phyloP scores from a whole-genome alignment of 2,797 vertebrate genomes.

The Echiichthys vipera region DNA sequence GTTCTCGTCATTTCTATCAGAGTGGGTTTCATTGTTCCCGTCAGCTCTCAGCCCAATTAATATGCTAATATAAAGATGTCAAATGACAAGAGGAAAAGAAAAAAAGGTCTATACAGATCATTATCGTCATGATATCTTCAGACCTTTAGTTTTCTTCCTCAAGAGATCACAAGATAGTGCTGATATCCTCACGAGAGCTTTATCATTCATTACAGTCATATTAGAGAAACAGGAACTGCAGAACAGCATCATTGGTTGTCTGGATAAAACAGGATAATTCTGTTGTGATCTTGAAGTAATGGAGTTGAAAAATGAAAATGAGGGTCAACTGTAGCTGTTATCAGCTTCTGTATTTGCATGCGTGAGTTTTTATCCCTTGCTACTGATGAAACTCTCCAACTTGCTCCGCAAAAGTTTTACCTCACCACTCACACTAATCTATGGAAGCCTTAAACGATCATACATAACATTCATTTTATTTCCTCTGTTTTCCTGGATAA shows the following conservation, averaged over 20 bases:
- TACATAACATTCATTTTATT: too few species aligned
- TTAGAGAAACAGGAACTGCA: background rate
- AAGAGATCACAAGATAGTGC: background rate
- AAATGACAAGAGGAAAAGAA: conserved; percentile 33
- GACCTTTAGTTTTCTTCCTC: background rate
- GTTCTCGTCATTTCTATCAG: background rate
- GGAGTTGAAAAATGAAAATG: background rate
- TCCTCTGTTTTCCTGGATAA: too few species aligned
- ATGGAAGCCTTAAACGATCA: too few species aligned
- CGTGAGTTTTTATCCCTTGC: too few species aligned
- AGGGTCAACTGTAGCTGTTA: background rate
- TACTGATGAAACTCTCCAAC: too few species aligned
- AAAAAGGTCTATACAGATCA: conserved; percentile 36
- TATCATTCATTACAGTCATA: background rate
- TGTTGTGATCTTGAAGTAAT: background rate
- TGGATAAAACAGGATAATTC: background rate
- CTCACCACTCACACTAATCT: too few species aligned
- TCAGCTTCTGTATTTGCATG: background rate
- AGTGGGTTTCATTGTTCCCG: background rate
- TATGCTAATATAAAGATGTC: background rate
- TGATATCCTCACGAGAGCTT: background rate
- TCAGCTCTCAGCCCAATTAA: conserved; percentile 5
- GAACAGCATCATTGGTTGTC: background rate
- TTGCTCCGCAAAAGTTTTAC: too few species aligned
- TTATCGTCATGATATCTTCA: background rate